A percentile compares a stretch with the other conserved stretches of the same genome.
phyloP scores from a whole-genome alignment of 2,113 vertebrate species.

The Periophthalmodon schlosseri region DNA sequence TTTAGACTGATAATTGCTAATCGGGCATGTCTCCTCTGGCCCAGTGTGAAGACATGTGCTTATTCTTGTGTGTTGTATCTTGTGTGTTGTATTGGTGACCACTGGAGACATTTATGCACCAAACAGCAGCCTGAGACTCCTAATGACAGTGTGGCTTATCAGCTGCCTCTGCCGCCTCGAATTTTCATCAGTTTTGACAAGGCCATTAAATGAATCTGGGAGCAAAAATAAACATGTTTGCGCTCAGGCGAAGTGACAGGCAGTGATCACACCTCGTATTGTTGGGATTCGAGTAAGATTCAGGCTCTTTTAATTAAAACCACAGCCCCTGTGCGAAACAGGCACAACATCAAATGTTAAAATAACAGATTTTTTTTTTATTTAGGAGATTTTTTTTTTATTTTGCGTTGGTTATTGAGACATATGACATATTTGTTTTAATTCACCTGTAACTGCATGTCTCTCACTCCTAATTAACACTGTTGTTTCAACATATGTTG shows the following conservation, averaged over 20 bases:
- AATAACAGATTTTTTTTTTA: not conserved
- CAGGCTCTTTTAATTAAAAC: constrained; percentile 67
- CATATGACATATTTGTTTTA: too few species aligned
- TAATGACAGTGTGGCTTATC: constrained; percentile 71
- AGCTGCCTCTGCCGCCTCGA: constrained; percentile 65
- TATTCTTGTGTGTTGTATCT: constrained; percentile 19
- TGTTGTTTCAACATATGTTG: too few species aligned
- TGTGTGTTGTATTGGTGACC: constrained; percentile 2
- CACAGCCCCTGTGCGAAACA: constrained; percentile 11
- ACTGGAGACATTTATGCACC: constrained; percentile 35
- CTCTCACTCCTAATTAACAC: too few species aligned
- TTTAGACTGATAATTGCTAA: constrained; percentile 36
- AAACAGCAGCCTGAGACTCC: constrained; percentile 58
- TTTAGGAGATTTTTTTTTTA: too few species aligned
- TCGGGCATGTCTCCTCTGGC: not conserved
- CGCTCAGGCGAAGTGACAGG: constrained; percentile 71
- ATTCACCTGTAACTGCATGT: too few species aligned
- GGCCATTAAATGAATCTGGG: constrained; percentile 72
- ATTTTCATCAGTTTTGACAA: constrained; percentile 78
- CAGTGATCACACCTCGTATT: constrained; percentile 69
- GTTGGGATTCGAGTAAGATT: constrained; percentile 38
- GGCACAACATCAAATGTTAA: constrained; percentile 26
- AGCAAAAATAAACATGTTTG: constrained; percentile 77
- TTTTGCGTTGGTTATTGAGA: too few species aligned
- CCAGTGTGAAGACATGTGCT: constrained; percentile 22